These are phyloP conservation scores for Kryphioiulus occultus DNA, from an alignment of 2,888 invertebrate species.

Conservation along the genomic window DNA sequence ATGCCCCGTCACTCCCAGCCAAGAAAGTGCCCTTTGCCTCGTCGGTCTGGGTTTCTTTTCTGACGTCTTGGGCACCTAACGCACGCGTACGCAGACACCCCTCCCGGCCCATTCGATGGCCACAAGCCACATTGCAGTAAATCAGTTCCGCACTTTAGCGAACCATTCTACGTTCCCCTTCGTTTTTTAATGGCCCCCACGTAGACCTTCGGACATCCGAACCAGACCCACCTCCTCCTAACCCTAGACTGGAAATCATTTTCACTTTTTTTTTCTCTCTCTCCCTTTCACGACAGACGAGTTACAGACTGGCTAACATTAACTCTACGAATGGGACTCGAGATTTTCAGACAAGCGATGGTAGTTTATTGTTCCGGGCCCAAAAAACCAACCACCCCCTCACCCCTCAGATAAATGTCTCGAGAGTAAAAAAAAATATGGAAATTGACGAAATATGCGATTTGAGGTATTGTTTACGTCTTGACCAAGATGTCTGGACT, in stretches of 20 bases:
- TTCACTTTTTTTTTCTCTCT: slow-evolving; percentile 31
- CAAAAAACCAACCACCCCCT: background rate
- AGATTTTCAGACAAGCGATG: background rate
- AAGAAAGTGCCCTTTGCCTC: background rate
- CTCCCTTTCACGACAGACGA: background rate
- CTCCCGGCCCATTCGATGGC: background rate
- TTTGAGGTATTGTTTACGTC: background rate
- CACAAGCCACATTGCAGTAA: slow-evolving; percentile 39
- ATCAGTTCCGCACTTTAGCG: slow-evolving; percentile 36
- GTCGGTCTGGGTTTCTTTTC: slow-evolving; percentile 36
- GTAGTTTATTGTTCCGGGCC: background rate
- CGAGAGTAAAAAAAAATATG: background rate
- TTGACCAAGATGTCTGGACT: background rate
- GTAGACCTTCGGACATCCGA: slow-evolving; percentile 35
- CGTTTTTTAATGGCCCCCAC: background rate
- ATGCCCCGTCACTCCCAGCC: background rate
- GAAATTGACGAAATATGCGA: background rate
- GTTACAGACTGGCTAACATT: slow-evolving; percentile 32
- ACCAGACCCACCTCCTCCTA: slow-evolving; percentile 4
- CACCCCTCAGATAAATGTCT: background rate
- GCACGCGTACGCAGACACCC: slow-evolving; percentile 32
- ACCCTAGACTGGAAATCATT: background rate
- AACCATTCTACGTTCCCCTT: background rate
- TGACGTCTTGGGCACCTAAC: background rate
- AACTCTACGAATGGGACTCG: background rate